Conservation (phyloP, 2,888 invertebrate genomes). For the Halictus quadricinctus region DNA sequence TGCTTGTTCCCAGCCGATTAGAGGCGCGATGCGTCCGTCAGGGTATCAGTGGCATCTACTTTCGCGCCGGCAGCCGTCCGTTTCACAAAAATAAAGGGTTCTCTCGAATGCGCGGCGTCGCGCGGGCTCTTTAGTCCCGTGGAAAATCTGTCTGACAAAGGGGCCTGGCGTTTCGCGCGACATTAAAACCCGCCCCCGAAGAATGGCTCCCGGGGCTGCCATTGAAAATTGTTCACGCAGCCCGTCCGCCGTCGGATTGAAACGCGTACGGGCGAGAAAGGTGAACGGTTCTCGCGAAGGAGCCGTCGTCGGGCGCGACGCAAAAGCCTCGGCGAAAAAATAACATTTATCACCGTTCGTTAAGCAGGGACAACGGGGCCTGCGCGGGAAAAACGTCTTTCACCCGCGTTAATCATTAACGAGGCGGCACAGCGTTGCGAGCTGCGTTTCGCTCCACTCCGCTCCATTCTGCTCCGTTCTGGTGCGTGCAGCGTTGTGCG, state of each 20-base stretch:
- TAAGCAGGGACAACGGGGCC: slow-evolving; percentile 30
- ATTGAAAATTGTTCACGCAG: slow-evolving; percentile 68
- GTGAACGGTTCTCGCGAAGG: slow-evolving; percentile 31
- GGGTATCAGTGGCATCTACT: slow-evolving; percentile 1
- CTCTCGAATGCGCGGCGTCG: slow-evolving; percentile 5
- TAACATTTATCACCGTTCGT: slow-evolving; percentile 50
- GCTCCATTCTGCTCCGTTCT: neutral
- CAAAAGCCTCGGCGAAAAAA: slow-evolving; percentile 47
- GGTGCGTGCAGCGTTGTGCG: neutral
- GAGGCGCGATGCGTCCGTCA: neutral
- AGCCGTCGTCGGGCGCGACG: slow-evolving; percentile 55
- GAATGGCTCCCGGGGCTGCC: slow-evolving; percentile 68
- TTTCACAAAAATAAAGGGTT: slow-evolving; percentile 5
- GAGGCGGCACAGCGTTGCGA: slow-evolving; percentile 3
- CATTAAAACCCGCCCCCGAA: slow-evolving; percentile 17
- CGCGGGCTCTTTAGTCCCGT: neutral
- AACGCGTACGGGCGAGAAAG: slow-evolving; percentile 63
- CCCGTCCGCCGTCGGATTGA: slow-evolving; percentile 9
- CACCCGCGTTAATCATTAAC: slow-evolving; percentile 42
- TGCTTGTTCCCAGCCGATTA: slow-evolving; percentile 12
- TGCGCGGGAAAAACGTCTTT: slow-evolving; percentile 24
- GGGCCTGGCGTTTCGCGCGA: slow-evolving; percentile 16
- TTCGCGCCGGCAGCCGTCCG: slow-evolving; percentile 5
- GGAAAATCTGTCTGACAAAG: slow-evolving; percentile 15
- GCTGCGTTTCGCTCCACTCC: neutral